A percentile compares a stretch with the other conserved stretches of the same genome.
These are phyloP conservation scores for Epinotia ramella DNA, from an alignment of 2,888 invertebrate genomes.

Conservation along the genomic window DNA sequence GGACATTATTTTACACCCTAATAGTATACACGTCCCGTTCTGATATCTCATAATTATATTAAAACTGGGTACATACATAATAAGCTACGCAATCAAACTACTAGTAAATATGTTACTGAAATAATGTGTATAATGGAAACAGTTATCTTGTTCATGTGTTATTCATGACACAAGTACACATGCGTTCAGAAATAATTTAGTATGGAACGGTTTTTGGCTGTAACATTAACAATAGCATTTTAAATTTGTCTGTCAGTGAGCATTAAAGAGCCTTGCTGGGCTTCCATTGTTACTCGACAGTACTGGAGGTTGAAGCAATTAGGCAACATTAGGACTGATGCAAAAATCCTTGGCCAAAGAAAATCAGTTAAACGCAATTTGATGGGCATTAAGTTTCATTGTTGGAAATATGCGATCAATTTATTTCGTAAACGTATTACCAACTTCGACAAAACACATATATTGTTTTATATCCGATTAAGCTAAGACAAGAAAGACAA, in stretches of 20 bases:
- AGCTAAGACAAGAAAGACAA: slow-evolving; percentile 39
- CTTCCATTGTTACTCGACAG: slow-evolving; percentile 68
- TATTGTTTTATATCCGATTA: slow-evolving; percentile 23
- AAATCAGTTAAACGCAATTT: slow-evolving; percentile 46
- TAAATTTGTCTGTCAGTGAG: slow-evolving; percentile 64
- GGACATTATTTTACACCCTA: background rate
- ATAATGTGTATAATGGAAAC: background rate
- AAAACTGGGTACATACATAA: too few species aligned
- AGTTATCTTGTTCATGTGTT: background rate
- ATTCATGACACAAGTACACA: background rate
- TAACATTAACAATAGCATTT: slow-evolving; percentile 68
- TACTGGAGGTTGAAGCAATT: slow-evolving; percentile 74
- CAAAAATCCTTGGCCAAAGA: slow-evolving; percentile 67
- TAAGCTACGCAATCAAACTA: too few species aligned
- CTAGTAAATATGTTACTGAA: too few species aligned
- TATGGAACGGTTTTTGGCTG: slow-evolving; percentile 69
- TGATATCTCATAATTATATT: too few species aligned
- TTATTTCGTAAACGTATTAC: slow-evolving; percentile 32
- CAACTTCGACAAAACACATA: slow-evolving; percentile 16
- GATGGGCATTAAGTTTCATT: slow-evolving; percentile 49
- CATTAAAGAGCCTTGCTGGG: slow-evolving; percentile 66
- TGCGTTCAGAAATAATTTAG: slow-evolving; percentile 41
- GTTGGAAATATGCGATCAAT: slow-evolving; percentile 35
- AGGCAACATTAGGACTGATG: slow-evolving; percentile 70
- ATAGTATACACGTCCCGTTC: too few species aligned